These are phyloP conservation scores for Epinephelus lanceolatus DNA, from an alignment of 2,113 vertebrate genomes.

Conservation along the genomic window DNA sequence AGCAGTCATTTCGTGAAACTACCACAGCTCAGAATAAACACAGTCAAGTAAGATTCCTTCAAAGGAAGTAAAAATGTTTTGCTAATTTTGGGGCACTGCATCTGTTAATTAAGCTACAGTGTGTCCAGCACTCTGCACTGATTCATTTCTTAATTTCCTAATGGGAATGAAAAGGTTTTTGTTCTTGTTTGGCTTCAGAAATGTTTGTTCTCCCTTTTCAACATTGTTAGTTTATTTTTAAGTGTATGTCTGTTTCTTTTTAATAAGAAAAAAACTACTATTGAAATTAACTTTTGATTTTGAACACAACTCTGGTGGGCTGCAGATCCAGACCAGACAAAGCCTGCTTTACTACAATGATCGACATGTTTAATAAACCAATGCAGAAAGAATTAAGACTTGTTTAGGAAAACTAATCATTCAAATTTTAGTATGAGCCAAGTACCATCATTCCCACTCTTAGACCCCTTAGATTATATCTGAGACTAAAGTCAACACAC, in stretches of 20 bases:
- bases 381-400: background rate
- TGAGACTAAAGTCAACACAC: background rate
- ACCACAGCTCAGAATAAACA: background rate
- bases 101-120: background rate
- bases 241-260: background rate
- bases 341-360: background rate
- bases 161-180: background rate
- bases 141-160: background rate
- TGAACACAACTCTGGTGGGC: background rate
- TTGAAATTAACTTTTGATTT: background rate
- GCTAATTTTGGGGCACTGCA: background rate
- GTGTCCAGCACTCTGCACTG: background rate
- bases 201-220: background rate
- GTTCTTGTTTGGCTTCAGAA: background rate
- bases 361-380: background rate
- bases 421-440: background rate
- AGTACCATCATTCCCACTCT: background rate
- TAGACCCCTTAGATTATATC: background rate
- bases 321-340: background rate
- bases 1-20: constrained; percentile 10
- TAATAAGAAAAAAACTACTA: background rate
- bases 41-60: background rate
- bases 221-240: background rate
- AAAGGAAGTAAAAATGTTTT: too few relatives aligned
- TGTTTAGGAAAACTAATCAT: background rate